Evolutionary conservation across 1,140 invertebrate genomes (phyloP), one percentile per base, ranked within the genome.

Genomic region (Lepidurus apus): DNA sequence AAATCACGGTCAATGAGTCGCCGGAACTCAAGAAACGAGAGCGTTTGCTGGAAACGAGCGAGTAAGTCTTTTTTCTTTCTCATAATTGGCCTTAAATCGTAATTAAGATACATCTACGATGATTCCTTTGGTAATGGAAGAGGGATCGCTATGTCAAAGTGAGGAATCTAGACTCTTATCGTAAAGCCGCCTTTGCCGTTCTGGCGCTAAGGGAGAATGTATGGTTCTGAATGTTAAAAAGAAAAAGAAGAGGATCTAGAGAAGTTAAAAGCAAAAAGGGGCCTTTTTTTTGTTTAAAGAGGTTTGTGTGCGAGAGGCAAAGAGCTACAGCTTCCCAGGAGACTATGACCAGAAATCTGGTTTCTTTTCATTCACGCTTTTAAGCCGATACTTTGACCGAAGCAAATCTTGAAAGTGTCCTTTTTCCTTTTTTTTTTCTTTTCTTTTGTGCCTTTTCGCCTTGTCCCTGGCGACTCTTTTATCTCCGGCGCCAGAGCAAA

Each of bases 1-100:
- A 26, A 77, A 77, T 47, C 42, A 10, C 43, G 34, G 77, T 74
- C 26, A 24, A 43, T 65, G 77, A 26, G 17, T 45, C 42, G 47
- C 43, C 75, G 42, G 17, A 17, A 13, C 6, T 43, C 42, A 42
- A 26, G 24, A 77, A 47, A 34, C 76, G 76, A 13, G 65, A 53
- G 43, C 17, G 76, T 13, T 45, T 42, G 13, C 53, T 65, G 17
- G 53, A 65, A 65, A 65, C 53, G 53, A 65, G 21, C 13, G 75
- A 76, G 76, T 47, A 24, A 47, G 43, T 26, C 9, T 7, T 44
- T 43, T n/a, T 47, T 26, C 45, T 10, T 2, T 43, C 26, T n/a
- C 74, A 65, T 47, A 77, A 77, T 45, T 77, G 21, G 34, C 34
- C 42, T 17, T 76, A 11, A 43, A 34, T 34, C 34, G 34, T 34